These are phyloP conservation scores for Idris sp. DNA, from an alignment of 1,140 invertebrate species.

Conservation along the genomic window DNA sequence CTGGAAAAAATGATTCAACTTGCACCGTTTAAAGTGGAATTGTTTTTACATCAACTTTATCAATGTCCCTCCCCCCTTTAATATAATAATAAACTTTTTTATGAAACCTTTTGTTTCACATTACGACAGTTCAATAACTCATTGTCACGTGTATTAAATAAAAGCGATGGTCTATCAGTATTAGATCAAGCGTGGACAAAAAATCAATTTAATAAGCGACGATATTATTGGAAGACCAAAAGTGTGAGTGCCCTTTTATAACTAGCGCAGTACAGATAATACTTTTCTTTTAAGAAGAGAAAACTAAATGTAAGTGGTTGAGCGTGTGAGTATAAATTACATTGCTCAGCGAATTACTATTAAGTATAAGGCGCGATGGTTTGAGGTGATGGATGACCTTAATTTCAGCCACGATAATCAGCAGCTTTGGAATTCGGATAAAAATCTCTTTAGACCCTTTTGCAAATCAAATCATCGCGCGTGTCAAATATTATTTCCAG, in stretches of 20 bases:
- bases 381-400: constrained; percentile 72
- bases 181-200: no score
- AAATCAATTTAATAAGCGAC: constrained; percentile 36
- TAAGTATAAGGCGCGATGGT: constrained; percentile 67
- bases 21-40: constrained; percentile 1
- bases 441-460: constrained; percentile 67
- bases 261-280: constrained; percentile 35
- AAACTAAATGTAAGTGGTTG: constrained; percentile 32
- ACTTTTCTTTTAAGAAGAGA: constrained; percentile 39
- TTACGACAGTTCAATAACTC: background rate
- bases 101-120: background rate
- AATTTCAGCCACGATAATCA: constrained; percentile 74
- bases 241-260: constrained; percentile 27
- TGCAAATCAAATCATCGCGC: constrained; percentile 38
- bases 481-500: no score
- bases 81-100: constrained; percentile 26
- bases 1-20: constrained; percentile 11
- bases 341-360: constrained; percentile 70
- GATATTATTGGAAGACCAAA: constrained; percentile 34
- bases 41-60: constrained; percentile 29
- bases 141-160: background rate
- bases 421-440: constrained; percentile 70
- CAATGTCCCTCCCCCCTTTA: constrained; percentile 1
- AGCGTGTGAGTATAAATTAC: constrained; percentile 68
- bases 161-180: no score